Evolutionary conservation across 1,140 invertebrate genomes (phyloP).

Genomic region (Heliconius nattereri): DNA sequence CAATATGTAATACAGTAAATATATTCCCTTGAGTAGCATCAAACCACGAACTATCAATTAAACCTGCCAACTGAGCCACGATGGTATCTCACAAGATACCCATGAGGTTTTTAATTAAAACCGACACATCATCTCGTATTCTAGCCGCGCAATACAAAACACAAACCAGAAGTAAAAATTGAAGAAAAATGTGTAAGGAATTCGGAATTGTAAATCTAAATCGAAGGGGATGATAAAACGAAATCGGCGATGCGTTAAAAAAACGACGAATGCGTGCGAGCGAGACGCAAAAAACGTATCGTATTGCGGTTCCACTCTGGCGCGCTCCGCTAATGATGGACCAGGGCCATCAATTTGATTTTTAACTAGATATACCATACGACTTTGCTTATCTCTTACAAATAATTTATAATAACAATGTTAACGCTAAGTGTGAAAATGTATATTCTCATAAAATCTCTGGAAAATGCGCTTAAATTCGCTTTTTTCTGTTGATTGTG

Average conservation of each 20-base stretch:
- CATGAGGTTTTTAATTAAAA: not conserved
- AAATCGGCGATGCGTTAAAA: conserved; percentile 72
- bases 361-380: conserved; percentile 15
- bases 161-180: conserved; percentile 15
- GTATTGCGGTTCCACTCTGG: conserved; percentile 71
- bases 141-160: not conserved
- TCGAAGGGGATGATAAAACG: conserved; percentile 73
- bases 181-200: conserved; percentile 57
- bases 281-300: conserved; percentile 73
- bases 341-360: conserved; percentile 31
- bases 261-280: conserved; percentile 69
- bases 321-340: conserved; percentile 63
- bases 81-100: not conserved
- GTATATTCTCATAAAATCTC: not conserved
- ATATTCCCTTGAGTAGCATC: not conserved
- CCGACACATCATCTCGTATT: not conserved
- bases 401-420: not conserved
- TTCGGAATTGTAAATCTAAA: conserved; percentile 67
- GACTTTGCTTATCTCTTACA: conserved; percentile 6
- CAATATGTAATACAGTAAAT: no score
- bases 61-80: not conserved
- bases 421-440: not conserved
- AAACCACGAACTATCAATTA: not conserved
- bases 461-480: not conserved
- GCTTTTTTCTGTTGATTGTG: not conserved